Base-by-base conservation (phyloP, 1,140 invertebrate species). In the Scaptomyza graminum region DNA sequence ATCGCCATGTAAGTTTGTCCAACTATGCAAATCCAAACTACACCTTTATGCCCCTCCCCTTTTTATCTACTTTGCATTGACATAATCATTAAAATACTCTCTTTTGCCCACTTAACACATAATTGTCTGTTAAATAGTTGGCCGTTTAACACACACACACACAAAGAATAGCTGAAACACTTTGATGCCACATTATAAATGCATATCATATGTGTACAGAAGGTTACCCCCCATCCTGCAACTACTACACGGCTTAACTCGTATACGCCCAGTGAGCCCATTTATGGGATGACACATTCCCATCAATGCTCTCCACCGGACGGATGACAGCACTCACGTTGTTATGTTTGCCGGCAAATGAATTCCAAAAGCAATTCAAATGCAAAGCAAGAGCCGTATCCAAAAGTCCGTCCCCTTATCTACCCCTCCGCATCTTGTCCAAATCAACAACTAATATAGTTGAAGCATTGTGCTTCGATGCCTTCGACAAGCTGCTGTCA, bases 321-420 rank as follows among this genome's bases (percentile, higher is more conserved):
- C 74, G 70, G 54, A 76, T 76, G 46, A 47, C 59, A 70, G 69
- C 57, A 73, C 52, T 74, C 74, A 76, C 70, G 46, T 69, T 76
- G 74, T 69, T 76, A 70, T 57, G 55, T 76, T 76, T 76, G 74
- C 74, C 74, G 74, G 70, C 70, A 76, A 76, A 76, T 76, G 74
- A 76, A 74, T 74, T 74, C 49, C 54, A 74, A 74, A 74, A 76
- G 70, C 74, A 76, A 76, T 76, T 76, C 74, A 76, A 76, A 76
- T 76, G 70, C 70, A 76, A 74, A 76, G 60, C 74, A 49, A 57
- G 5, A 59, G 18, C 50, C 31, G 12, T 22, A 25, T 37, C 16
- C 50, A 37, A 28, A 34, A 18, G 8, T 13, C 31, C 63, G 2
- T 6, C 8, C 15, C 9, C 16, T n/a, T n/a, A 3, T 5, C 39